phyloP scores from a whole-genome alignment of 2,888 invertebrate species.

The Rhorus exstirpatorius region DNA sequence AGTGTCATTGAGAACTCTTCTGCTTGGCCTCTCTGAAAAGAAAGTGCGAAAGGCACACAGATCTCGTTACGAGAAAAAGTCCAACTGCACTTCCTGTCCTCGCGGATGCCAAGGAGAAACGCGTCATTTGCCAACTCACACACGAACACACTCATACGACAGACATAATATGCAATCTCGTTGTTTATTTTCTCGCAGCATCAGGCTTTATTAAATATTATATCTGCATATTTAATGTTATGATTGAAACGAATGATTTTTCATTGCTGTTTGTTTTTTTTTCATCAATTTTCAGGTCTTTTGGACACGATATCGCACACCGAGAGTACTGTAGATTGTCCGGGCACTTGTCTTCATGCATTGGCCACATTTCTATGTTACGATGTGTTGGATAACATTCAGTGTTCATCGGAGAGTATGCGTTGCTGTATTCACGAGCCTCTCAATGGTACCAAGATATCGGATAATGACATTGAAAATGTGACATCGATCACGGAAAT shows the following conservation, averaged over 20 bases:
- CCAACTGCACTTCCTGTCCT: constrained; percentile 60
- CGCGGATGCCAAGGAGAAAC: constrained; percentile 53
- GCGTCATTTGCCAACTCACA: constrained; percentile 13
- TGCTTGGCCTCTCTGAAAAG: constrained; percentile 47
- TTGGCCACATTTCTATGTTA: constrained; percentile 95
- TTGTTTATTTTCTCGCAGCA: neutral
- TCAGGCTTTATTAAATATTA: too few species aligned
- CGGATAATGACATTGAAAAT: constrained; percentile 73
- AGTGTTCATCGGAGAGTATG: constrained; percentile 93
- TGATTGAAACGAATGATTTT: neutral
- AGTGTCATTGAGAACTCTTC: constrained; percentile 22
- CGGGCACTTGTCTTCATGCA: constrained; percentile 95
- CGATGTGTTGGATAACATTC: constrained; percentile 93
- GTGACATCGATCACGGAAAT: constrained; percentile 75
- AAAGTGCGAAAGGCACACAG: constrained; percentile 64
- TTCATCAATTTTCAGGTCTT: constrained; percentile 88
- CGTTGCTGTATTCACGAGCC: constrained; percentile 94
- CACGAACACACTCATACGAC: neutral
- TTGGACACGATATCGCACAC: constrained; percentile 95
- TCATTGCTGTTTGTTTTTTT: neutral
- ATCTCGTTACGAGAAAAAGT: constrained; percentile 59
- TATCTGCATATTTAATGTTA: too few species aligned
- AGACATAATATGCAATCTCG: constrained; percentile 1
- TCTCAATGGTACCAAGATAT: constrained; percentile 86
- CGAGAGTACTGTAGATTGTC: constrained; percentile 94